Conservation (phyloP, 2,888 invertebrate species). For the Dynastes grantii region DNA sequence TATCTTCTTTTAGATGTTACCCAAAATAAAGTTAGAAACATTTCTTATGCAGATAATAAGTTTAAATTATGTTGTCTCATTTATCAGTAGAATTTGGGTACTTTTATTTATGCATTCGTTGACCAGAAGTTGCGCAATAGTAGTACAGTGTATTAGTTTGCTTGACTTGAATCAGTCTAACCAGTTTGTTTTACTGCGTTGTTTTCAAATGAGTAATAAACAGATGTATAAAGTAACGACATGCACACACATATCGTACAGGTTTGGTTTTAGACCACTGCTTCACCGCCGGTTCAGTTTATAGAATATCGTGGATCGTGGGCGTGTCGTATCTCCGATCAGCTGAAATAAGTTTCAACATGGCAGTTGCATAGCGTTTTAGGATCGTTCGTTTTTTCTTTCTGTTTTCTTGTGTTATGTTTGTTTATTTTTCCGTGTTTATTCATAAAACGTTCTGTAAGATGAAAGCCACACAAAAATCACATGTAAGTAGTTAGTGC, state of each 20-base stretch:
- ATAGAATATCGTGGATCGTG: constrained; percentile 66
- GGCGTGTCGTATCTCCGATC: constrained; percentile 67
- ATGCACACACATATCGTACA: constrained; percentile 23
- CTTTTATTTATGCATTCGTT: constrained; percentile 16
- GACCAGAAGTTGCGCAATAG: constrained; percentile 25
- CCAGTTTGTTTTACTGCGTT: constrained; percentile 48
- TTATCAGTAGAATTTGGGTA: background rate
- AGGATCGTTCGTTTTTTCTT: constrained; percentile 51
- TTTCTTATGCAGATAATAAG: background rate
- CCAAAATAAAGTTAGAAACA: constrained; percentile 3
- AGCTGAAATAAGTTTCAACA: constrained; percentile 67
- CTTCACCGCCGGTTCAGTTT: constrained; percentile 55
- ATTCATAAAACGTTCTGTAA: constrained; percentile 32
- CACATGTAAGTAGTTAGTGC: constrained; percentile 29
- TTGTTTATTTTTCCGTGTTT: constrained; percentile 23
- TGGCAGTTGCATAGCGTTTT: constrained; percentile 60
- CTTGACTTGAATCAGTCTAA: constrained; percentile 29
- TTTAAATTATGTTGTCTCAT: background rate
- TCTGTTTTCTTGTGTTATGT: constrained; percentile 10
- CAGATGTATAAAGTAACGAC: constrained; percentile 48
- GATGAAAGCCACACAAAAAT: constrained; percentile 23
- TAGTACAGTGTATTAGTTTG: background rate
- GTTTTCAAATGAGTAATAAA: constrained; percentile 52
- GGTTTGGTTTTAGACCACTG: constrained; percentile 39
- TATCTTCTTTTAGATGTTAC: constrained; percentile 23